Evolutionary conservation across 1,140 invertebrate genomes (phyloP), one percentile per base, ranked within the genome.

Genomic region (Andrena cerasifolii): DNA sequence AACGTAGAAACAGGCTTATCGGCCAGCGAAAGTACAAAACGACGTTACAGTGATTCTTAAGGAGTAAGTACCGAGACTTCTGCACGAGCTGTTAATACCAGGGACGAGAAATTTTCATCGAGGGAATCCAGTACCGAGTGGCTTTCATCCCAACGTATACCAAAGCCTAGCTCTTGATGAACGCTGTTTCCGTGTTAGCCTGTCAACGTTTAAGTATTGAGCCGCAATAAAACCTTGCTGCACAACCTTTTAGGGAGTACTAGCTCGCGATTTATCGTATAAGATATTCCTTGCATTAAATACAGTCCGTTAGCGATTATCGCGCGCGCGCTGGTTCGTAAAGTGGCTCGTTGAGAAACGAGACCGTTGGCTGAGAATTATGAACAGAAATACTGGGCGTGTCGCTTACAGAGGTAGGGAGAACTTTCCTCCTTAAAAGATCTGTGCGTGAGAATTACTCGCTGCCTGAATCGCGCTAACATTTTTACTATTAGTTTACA

Each of bases 191-290:
- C 31, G 56, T 59, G 59, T 82, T 65, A 26, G 14, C 62, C 24
- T 62, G 56, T 59, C 53, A 58, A 24, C 10, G 36, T 67, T 85
- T 89, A 87, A 88, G 84, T 89, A 86, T 82, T 61, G 67, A 80
- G 74, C 80, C 87, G 84, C 85, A 47, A 78, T 43, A 16, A 66
- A 80, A 75, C 53, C n/a, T 49, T 76, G 40, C 51, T 40, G 49
- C 33, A 73, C 61, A 81, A 83, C 33, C 49, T 78, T 83, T 83
- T 59, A 84, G 54, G 43, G 71, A 81, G 36, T 47, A 82, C 43
- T 47, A 67, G 40, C 26, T 58, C 45, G 4, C 36, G 40, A 68
- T 78, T 43, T 66, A 24, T 51, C 18, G 26, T 65, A 43, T 43
- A 73, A 78, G 65, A 73, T n/a, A 18, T 40, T 31, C 73, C 14